phyloP scores from a whole-genome alignment of 1,140 invertebrate genomes.

The Ganaspis sp. region DNA sequence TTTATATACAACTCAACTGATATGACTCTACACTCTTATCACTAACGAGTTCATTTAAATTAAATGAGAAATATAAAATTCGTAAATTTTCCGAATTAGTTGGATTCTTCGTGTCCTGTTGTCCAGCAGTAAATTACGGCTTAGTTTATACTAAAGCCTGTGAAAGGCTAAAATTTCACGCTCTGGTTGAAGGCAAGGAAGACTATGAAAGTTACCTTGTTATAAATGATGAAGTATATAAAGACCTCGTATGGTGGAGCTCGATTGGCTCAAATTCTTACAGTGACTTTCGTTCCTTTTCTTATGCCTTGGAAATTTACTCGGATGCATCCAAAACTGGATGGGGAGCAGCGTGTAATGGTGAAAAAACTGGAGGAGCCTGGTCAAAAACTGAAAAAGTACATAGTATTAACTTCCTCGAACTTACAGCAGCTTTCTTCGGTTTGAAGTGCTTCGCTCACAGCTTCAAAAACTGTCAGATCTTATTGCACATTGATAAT shows the following conservation, averaged over 20 bases:
- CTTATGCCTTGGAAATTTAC: constrained; percentile 60
- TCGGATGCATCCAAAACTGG: constrained; percentile 63
- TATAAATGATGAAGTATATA: not conserved
- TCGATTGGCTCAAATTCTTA: not conserved
- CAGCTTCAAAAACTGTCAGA: constrained; percentile 51
- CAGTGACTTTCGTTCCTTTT: constrained; percentile 29
- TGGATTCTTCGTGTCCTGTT: constrained; percentile 54
- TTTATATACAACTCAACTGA: constrained; percentile 55
- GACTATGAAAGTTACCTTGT: constrained; percentile 26
- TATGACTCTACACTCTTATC: constrained; percentile 39
- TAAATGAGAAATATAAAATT: constrained; percentile 45
- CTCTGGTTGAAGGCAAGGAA: constrained; percentile 37
- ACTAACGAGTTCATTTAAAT: constrained; percentile 31
- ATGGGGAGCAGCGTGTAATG: constrained; percentile 63
- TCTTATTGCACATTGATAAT: constrained; percentile 54
- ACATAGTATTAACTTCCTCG: constrained; percentile 64
- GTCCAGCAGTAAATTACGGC: constrained; percentile 50
- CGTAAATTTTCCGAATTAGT: constrained; percentile 51
- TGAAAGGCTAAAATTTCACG: constrained; percentile 43
- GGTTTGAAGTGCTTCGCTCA: constrained; percentile 62
- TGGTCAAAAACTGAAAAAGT: constrained; percentile 52
- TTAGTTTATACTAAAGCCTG: constrained; percentile 43
- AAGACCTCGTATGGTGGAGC: constrained; percentile 43
- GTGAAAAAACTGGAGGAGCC: constrained; percentile 44
- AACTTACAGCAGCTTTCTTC: constrained; percentile 58